Percentiles rank a stretch among this genome's conserved stretches.
phyloP scores from a whole-genome alignment of 1,140 invertebrate genomes.

The Drosophila nasuta region DNA sequence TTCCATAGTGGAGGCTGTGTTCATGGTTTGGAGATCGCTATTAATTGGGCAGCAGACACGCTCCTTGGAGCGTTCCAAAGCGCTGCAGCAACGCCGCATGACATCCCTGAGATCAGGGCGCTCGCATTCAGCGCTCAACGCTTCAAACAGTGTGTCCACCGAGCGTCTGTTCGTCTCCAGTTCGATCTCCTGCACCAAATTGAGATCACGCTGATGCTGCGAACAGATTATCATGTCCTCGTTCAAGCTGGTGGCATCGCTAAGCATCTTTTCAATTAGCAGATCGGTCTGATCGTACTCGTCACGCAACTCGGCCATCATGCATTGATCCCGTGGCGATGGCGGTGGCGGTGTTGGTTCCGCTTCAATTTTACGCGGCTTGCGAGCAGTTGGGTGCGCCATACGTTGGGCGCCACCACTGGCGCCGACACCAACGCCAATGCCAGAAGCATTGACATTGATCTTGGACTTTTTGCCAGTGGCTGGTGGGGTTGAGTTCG shows the following conservation, averaged over 20 bases:
- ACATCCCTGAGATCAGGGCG: constrained; percentile 12
- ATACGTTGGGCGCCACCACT: not conserved
- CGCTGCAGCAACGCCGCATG: constrained; percentile 7
- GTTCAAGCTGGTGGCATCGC: constrained; percentile 41
- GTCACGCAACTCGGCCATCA: constrained; percentile 21
- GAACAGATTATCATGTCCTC: constrained; percentile 34
- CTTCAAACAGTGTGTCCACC: constrained; percentile 22
- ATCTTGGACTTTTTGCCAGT: not conserved
- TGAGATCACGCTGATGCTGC: constrained; percentile 46
- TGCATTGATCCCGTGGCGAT: constrained; percentile 48
- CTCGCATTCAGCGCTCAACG: constrained; percentile 15
- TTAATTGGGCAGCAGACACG: not conserved
- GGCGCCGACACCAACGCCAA: too few relatives aligned
- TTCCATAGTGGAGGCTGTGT: not conserved
- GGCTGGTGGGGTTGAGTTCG: too few relatives aligned
- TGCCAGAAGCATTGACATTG: too few relatives aligned
- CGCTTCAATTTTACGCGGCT: constrained; percentile 4
- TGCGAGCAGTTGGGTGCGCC: not conserved
- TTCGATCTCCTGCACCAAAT: constrained; percentile 55
- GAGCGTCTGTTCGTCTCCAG: constrained; percentile 40
- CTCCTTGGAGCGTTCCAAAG: constrained; percentile 21
- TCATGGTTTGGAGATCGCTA: not conserved
- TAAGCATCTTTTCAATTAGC: constrained; percentile 39
- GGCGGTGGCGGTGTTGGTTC: constrained; percentile 58
- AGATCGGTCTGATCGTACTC: constrained; percentile 43